Evolutionary conservation across 2,888 invertebrate genomes (phyloP), one percentile per base, ranked within the genome.

Genomic region (Pelosia muscerda): DNA sequence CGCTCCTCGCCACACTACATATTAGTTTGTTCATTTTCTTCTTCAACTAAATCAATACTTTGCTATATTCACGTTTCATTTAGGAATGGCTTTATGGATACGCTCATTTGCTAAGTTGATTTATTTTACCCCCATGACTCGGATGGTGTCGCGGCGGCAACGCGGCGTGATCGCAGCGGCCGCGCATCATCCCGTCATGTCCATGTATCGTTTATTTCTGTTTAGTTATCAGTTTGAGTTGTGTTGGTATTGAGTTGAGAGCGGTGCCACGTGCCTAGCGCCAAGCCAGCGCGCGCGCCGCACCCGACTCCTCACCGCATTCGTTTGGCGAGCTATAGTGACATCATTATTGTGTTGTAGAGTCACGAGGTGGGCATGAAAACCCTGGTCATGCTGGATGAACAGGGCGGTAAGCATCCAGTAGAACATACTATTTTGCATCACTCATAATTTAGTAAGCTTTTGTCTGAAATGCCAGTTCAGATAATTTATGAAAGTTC

Each of bases 341-440:
- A 95, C 95, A 92, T 95, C 95, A 95, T 95, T 95, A 92, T 95
- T 95, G 95, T 95, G 95, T 97, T 98, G 97, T 98, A 99, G 99
- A 98, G 99, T 97, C 99, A 99, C 97, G 99, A 99, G 96, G 99
- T 99, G 95, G 99, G 99, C 96, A 99, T 99, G 97, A 98, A 98
- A 96, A 98, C 99, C 96, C 97, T 99, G 96, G 99, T 99, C 96
- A 99, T 99, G 97, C 97, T 99, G 97, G 99, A 99, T 97, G 99
- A 99, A 96, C 99, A 99, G 98, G 99, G 99, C 98, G 99, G 99
- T 99, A 98, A 98, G 98, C 97, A 96, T 96, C 95, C 95, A 95
- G 93, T 94, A 95, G 94, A 90, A 92, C 88, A 88, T 88, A 88
- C 86, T 93, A 91, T 88, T 91, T 89, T 93, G 93, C 92, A 93